These are phyloP conservation scores for Ptychobarbus kaznakovi DNA, from an alignment of 2,797 vertebrate species.

Conservation along the genomic window DNA sequence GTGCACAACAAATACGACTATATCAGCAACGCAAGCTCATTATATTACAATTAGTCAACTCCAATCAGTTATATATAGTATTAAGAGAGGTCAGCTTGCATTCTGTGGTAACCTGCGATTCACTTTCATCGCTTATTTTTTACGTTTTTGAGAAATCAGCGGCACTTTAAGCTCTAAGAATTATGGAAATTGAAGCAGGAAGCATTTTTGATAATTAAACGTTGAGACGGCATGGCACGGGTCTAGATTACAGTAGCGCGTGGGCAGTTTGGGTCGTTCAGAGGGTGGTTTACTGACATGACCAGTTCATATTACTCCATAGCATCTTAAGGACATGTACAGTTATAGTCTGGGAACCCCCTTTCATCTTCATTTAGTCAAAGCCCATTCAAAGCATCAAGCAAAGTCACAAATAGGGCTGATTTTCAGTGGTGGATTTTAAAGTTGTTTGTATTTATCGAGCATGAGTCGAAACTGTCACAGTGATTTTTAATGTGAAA, in stretches of 20 bases:
- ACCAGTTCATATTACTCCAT: conserved; percentile 24
- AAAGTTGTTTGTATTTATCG: conserved; percentile 56
- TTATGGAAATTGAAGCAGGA: conserved; percentile 61
- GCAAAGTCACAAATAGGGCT: conserved; percentile 43
- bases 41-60: conserved; percentile 75
- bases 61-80: conserved; percentile 77
- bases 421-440: conserved; percentile 51
- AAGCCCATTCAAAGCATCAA: conserved; percentile 37
- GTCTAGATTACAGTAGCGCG: conserved; percentile 9
- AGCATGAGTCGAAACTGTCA: conserved; percentile 58
- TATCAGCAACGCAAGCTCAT: conserved; percentile 51
- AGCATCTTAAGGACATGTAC: conserved; percentile 44
- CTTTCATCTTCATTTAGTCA: conserved; percentile 28
- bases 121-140: conserved; percentile 78
- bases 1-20: conserved; percentile 55
- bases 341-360: conserved; percentile 45
- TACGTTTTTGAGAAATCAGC: conserved; percentile 84
- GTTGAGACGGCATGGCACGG: conserved; percentile 29
- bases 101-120: conserved; percentile 76
- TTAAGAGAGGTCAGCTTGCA: conserved; percentile 55
- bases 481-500: conserved; percentile 44
- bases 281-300: conserved; percentile 36
- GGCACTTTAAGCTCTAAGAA: conserved; percentile 88
- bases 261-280: conserved; percentile 14
- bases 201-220: conserved; percentile 43